A percentile compares a stretch with the other conserved stretches of the same genome.
Evolutionary conservation across 2,888 invertebrate species (phyloP).

Genomic region (Mechanitis messenoides): DNA sequence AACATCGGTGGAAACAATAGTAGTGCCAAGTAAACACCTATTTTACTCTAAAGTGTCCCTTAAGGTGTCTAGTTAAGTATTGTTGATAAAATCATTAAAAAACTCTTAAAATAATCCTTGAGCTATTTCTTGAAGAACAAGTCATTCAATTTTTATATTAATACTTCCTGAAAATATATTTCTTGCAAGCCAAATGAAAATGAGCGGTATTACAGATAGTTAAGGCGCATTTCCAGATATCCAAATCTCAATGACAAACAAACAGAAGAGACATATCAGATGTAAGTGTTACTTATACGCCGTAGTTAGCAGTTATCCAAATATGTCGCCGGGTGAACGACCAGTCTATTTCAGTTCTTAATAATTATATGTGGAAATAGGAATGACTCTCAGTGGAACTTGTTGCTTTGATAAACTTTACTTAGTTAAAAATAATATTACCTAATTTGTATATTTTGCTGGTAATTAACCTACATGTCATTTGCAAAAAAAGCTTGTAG

Average conservation of each 20-base stretch:
- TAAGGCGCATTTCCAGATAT: background rate
- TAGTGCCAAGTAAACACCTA: too few relatives aligned
- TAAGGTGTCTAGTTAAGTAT: background rate
- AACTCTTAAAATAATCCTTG: background rate
- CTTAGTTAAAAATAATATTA: background rate
- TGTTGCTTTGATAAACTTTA: slow-evolving; percentile 3
- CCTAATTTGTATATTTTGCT: too few relatives aligned
- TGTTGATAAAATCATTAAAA: background rate
- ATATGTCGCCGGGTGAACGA: slow-evolving; percentile 41
- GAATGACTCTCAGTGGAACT: slow-evolving; percentile 20
- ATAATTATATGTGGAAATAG: slow-evolving; percentile 36
- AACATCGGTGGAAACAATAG: too few relatives aligned
- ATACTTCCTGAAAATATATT: slow-evolving; percentile 3
- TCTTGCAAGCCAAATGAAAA: background rate
- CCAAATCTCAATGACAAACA: background rate
- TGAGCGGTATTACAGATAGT: background rate
- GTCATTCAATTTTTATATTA: background rate
- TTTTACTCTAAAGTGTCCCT: too few relatives aligned
- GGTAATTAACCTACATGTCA: too few relatives aligned
- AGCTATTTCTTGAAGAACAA: background rate
- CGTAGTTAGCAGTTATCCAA: slow-evolving; percentile 30
- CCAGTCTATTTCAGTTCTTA: slow-evolving; percentile 37
- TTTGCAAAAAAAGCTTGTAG: too few relatives aligned
- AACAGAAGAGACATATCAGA: slow-evolving; percentile 17
- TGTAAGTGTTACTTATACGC: slow-evolving; percentile 25